These are phyloP conservation scores for Euwallacea fornicatus DNA, from an alignment of 1,140 invertebrate species.

Conservation along the genomic window DNA sequence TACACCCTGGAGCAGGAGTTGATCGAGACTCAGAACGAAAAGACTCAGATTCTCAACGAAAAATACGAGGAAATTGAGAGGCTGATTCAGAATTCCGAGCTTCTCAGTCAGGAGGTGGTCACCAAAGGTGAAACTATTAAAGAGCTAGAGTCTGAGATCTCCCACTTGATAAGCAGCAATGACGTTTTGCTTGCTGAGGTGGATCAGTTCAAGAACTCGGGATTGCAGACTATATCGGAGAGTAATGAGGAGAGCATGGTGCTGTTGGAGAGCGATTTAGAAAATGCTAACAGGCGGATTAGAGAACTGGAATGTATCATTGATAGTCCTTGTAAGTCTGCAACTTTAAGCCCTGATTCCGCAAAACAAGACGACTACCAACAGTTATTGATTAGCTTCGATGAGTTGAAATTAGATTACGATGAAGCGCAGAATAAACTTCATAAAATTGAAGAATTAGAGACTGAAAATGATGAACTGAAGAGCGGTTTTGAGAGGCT, in stretches of 20 bases:
- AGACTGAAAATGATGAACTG: conserved; percentile 47
- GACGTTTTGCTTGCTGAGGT: conserved; percentile 65
- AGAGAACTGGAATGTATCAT: conserved; percentile 47
- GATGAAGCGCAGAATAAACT: conserved; percentile 53
- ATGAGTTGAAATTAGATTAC: conserved; percentile 52
- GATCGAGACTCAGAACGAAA: conserved; percentile 47
- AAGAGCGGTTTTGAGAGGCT: conserved; percentile 50
- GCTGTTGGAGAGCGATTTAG: conserved; percentile 63
- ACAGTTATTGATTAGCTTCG: conserved; percentile 40
- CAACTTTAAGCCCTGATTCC: conserved; percentile 13
- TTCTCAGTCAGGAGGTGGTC: conserved; percentile 48
- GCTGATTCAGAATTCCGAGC: conserved; percentile 47
- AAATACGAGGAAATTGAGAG: conserved; percentile 52
- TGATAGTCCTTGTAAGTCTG: conserved; percentile 19
- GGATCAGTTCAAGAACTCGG: conserved; percentile 61
- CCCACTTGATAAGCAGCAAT: conserved; percentile 68
- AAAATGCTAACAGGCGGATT: conserved; percentile 50
- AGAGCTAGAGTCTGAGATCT: conserved; percentile 64
- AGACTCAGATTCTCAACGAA: conserved; percentile 44
- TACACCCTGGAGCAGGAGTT: conserved; percentile 51
- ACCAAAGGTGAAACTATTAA: conserved; percentile 45
- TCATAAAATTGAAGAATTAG: conserved; percentile 39
- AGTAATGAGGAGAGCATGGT: conserved; percentile 66
- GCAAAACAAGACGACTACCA: conserved; percentile 38
- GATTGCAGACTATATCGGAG: conserved; percentile 67